These are phyloP conservation scores for Drosophila greeni DNA, from an alignment of 2,888 invertebrate genomes.

Conservation along the genomic window DNA sequence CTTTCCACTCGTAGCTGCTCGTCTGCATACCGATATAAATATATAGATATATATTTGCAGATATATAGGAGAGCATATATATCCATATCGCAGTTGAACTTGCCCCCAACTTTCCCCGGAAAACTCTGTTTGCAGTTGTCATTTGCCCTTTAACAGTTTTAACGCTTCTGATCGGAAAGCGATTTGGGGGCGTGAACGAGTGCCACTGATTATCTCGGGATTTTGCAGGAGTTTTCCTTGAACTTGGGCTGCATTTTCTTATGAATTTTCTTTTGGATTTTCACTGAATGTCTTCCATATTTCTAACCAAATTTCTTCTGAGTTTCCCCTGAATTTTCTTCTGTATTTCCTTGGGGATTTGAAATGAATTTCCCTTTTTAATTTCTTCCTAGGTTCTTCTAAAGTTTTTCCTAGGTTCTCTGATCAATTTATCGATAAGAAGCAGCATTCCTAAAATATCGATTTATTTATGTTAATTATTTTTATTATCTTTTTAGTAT, in stretches of 20 bases:
- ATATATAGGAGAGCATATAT: conserved; percentile 15
- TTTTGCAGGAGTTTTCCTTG: not conserved
- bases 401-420: no score
- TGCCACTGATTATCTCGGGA: conserved; percentile 9
- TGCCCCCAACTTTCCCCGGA: conserved; percentile 43
- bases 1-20: conserved; percentile 14
- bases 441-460: not conserved
- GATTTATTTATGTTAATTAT: not conserved
- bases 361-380: not conserved
- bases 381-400: no score
- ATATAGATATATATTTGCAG: not conserved
- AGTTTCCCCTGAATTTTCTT: not conserved
- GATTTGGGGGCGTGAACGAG: conserved; percentile 36
- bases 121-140: conserved; percentile 47
- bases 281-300: not conserved
- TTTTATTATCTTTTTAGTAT: not conserved
- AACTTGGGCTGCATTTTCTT: not conserved
- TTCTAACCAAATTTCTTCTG: not conserved
- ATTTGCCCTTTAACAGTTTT: conserved; percentile 57
- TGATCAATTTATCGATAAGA: no score
- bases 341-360: not conserved
- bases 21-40: conserved; percentile 14
- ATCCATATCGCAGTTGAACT: conserved; percentile 37
- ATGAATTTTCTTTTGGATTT: not conserved
- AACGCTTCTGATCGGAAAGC: conserved; percentile 46